These are phyloP conservation scores for Calypte anna DNA, from an alignment of 2,113 vertebrate species.

Conservation along the genomic window DNA sequence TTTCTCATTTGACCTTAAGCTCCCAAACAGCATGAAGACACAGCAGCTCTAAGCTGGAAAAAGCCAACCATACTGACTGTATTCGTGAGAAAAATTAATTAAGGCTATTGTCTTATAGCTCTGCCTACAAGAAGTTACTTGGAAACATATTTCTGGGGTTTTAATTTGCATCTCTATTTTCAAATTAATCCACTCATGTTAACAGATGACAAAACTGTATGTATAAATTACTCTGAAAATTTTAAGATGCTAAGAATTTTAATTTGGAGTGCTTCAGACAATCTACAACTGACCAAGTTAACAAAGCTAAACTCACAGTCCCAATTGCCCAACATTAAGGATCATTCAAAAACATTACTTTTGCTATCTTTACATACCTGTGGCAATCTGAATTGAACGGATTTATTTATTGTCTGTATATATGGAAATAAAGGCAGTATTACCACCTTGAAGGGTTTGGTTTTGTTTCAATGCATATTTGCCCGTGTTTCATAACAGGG, in stretches of 20 bases:
- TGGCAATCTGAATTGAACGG: background rate
- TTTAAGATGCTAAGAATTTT: background rate
- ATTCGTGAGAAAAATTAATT: background rate
- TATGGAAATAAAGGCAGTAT: background rate
- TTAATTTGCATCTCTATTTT: background rate
- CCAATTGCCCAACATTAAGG: background rate
- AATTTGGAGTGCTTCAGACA: background rate
- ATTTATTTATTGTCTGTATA: background rate
- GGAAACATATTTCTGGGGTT: background rate
- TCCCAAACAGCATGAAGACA: background rate
- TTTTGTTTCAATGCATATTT: background rate
- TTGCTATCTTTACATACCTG: background rate
- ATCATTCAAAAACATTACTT: background rate
- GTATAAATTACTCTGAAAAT: background rate
- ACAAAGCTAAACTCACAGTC: background rate
- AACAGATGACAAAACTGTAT: fast-evolving
- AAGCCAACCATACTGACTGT: background rate
- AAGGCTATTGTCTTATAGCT: background rate
- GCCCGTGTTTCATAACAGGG: background rate
- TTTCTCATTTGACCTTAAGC: constrained; percentile 34
- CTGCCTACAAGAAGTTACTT: background rate
- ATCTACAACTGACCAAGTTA: background rate
- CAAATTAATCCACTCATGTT: background rate
- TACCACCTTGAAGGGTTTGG: background rate
- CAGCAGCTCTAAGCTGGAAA: background rate